Evolutionary conservation across 2,888 invertebrate species (phyloP).

Genomic region (Pollenia labialis): DNA sequence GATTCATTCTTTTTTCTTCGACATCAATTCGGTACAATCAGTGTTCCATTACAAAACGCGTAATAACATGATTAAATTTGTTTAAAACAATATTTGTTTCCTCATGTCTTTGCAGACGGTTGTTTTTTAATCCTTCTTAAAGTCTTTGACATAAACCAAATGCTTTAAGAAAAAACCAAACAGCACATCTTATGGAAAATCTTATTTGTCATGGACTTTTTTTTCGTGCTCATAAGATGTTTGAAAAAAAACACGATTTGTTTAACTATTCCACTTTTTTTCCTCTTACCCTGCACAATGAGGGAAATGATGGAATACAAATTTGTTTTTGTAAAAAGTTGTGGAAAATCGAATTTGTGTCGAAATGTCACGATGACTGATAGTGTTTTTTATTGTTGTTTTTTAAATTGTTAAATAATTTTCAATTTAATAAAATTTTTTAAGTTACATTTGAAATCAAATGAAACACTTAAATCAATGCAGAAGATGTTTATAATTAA

Average conservation of each 20-base stretch:
- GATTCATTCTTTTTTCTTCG: conserved; percentile 6
- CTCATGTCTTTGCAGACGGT: conserved; percentile 14
- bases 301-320: conserved; percentile 36
- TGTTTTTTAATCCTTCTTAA: conserved; percentile 70
- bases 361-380: neutral
- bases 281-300: neutral
- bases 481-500: too few relatives aligned
- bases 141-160: conserved; percentile 65
- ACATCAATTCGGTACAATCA: conserved; percentile 17
- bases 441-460: too few relatives aligned
- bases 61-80: conserved; percentile 62
- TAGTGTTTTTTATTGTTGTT: too few relatives aligned
- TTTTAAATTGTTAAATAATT: too few relatives aligned
- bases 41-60: conserved; percentile 33
- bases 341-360: neutral
- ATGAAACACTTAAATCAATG: too few relatives aligned
- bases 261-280: neutral
- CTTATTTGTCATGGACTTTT: conserved; percentile 58
- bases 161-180: conserved; percentile 37
- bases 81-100: conserved; percentile 55
- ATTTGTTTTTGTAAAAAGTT: neutral
- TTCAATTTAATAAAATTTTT: too few relatives aligned
- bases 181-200: conserved; percentile 43
- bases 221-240: neutral
- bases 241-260: neutral